Conservation (phyloP, 2,888 invertebrate genomes). For the Cylloceria caligata region DNA sequence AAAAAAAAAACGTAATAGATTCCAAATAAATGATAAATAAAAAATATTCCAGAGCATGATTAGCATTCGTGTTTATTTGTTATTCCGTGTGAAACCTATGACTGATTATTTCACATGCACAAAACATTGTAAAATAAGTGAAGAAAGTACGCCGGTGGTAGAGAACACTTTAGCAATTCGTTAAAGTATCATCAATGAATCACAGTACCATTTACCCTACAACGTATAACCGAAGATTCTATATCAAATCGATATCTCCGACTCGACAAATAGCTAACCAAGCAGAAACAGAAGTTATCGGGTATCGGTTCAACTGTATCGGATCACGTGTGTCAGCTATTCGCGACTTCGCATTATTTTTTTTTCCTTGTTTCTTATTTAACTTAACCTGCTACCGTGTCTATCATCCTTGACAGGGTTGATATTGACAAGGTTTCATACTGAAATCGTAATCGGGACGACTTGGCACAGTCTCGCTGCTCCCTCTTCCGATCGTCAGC, state of each 20-base stretch:
- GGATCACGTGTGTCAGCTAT: conserved; percentile 3
- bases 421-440: neutral
- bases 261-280: neutral
- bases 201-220: neutral
- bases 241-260: neutral
- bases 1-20: neutral
- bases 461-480: conserved; percentile 19
- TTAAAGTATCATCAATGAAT: conserved; percentile 13
- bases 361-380: neutral
- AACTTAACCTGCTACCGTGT: neutral
- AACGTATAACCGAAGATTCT: neutral
- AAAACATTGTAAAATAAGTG: neutral
- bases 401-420: conserved; percentile 6
- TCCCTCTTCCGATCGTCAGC: neutral
- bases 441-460: conserved; percentile 1
- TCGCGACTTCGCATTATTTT: neutral
- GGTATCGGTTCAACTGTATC: neutral
- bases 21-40: too few species aligned
- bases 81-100: too few species aligned
- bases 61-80: too few species aligned
- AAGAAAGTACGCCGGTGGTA: neutral
- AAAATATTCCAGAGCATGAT: too few species aligned
- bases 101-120: too few species aligned
- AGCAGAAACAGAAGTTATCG: neutral
- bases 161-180: neutral